These are phyloP conservation scores for Drosophila pallidifrons DNA, from an alignment of 1,140 invertebrate species.

Conservation along the genomic window DNA sequence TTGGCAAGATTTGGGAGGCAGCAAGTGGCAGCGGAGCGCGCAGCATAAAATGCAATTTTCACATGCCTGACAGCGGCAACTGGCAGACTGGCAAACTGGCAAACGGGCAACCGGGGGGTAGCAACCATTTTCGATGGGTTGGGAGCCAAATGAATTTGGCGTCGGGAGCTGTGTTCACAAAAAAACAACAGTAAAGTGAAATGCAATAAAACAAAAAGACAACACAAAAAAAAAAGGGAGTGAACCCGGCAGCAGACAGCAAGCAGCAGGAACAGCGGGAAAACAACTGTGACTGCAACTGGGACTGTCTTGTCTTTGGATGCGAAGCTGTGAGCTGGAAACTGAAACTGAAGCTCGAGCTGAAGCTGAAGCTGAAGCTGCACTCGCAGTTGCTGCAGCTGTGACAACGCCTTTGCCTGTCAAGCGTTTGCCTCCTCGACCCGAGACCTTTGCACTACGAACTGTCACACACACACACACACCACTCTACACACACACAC, in stretches of 20 bases:
- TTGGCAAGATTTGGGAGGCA: neutral
- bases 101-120: neutral
- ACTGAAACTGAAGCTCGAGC: slow-evolving; percentile 11
- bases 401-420: slow-evolving; percentile 57
- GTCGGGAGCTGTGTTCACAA: slow-evolving; percentile 14
- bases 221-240: slow-evolving; percentile 7
- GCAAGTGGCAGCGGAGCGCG: slow-evolving; percentile 16
- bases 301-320: slow-evolving; percentile 70
- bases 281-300: slow-evolving; percentile 35
- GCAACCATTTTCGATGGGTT: neutral
- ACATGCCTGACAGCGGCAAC: slow-evolving; percentile 50
- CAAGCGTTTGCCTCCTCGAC: slow-evolving; percentile 35
- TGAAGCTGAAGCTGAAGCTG: slow-evolving; percentile 3
- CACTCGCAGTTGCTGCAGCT: slow-evolving; percentile 42
- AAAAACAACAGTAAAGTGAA: slow-evolving; percentile 68
- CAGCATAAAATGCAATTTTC: slow-evolving; percentile 80
- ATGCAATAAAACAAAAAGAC: slow-evolving; percentile 76
- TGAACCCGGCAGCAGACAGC: neutral
- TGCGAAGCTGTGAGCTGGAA: slow-evolving; percentile 36
- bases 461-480: neutral
- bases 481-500: too few species aligned
- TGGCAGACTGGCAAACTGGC: slow-evolving; percentile 3
- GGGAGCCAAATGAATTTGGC: slow-evolving; percentile 64
- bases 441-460: slow-evolving; percentile 30
- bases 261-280: slow-evolving; percentile 17